Evolutionary conservation across 2,797 vertebrate genomes (phyloP).

Genomic region (Rhadinocentrus ornatus): DNA sequence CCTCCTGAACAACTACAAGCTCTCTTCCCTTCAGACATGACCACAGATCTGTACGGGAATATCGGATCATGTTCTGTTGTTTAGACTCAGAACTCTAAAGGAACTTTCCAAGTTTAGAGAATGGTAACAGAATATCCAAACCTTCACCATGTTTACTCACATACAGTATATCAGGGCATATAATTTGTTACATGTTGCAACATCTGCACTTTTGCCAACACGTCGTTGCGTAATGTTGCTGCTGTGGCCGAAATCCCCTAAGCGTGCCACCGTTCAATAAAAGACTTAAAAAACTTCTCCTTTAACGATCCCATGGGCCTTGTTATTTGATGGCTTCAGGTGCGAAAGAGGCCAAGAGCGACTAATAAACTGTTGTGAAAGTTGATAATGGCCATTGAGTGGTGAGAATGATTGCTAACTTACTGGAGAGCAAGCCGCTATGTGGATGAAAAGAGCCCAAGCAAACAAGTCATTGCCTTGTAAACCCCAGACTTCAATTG

Average conservation of each 20-base stretch:
- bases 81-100: slow-evolving; percentile 17
- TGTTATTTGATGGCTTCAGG: slow-evolving; percentile 38
- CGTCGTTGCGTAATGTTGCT: slow-evolving; percentile 49
- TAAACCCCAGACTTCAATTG: slow-evolving; percentile 69
- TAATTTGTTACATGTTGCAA: slow-evolving; percentile 64
- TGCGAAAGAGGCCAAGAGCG: slow-evolving; percentile 25
- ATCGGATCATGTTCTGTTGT: slow-evolving; percentile 47
- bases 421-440: slow-evolving; percentile 55
- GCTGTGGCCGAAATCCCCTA: slow-evolving; percentile 51
- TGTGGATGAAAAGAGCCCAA: slow-evolving; percentile 63
- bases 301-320: slow-evolving; percentile 43
- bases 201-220: slow-evolving; percentile 47
- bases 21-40: slow-evolving; percentile 21
- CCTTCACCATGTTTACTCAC: slow-evolving; percentile 49
- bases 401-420: slow-evolving; percentile 59
- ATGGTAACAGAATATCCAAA: slow-evolving; percentile 23
- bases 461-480: slow-evolving; percentile 69
- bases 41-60: slow-evolving; percentile 30
- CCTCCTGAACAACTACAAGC: slow-evolving; percentile 44
- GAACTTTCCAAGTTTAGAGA: slow-evolving; percentile 25
- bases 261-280: slow-evolving; percentile 66
- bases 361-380: slow-evolving; percentile 50
- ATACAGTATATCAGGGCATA: slow-evolving; percentile 43
- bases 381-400: slow-evolving; percentile 56
- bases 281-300: slow-evolving; percentile 42